Evolutionary conservation across 1,140 invertebrate genomes (phyloP), one percentile per base, ranked within the genome.

Genomic region (Euura saliciscinereae): DNA sequence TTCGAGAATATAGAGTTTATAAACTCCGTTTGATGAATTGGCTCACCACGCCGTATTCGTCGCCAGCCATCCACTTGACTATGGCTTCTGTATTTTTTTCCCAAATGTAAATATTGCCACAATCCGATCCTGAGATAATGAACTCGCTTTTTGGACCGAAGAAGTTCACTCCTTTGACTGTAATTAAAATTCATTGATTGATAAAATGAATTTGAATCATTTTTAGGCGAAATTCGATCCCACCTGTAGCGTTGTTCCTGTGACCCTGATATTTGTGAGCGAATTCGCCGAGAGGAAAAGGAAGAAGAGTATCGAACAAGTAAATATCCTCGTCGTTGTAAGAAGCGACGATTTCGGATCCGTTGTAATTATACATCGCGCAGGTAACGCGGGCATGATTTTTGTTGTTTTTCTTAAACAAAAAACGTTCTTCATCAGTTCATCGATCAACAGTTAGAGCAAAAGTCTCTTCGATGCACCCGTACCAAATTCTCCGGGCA

Each of bases 291-390:
- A 82, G 84, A 73, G 88, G 86, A 69, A 89, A 78, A 86, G 85
- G 74, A 75, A 72, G 69, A 44, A 75, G 87, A n/a, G 90, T 90
- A 85, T 97, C 93, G 83, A 97, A 98, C 43, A 98, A 85, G 88
- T 97, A 99, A 78, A 99, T 95, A 82, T 97, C 93, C 72, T 97
- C 96, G 87, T 98, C 96, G 86, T 96, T 98, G 84, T 98, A 99
- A 0, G 95, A 95, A 3, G 94, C 96, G 11, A 99, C 85, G 73
- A 99, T 93, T 88, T 98, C 96, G 73, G 92, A 90, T 65, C 97
- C 97, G 86, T 96, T 94, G 86, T 97, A 92, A 88, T 96, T 98
- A 85, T 97, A 99, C 1, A 97, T 91, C 44, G 94, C 94, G 82
- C 93, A 96, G 5, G 97, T 98, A 0, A 98, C 91, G 83, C 96